Conservation (phyloP, 2,113 vertebrate genomes). For the Malurus elegans region DNA sequence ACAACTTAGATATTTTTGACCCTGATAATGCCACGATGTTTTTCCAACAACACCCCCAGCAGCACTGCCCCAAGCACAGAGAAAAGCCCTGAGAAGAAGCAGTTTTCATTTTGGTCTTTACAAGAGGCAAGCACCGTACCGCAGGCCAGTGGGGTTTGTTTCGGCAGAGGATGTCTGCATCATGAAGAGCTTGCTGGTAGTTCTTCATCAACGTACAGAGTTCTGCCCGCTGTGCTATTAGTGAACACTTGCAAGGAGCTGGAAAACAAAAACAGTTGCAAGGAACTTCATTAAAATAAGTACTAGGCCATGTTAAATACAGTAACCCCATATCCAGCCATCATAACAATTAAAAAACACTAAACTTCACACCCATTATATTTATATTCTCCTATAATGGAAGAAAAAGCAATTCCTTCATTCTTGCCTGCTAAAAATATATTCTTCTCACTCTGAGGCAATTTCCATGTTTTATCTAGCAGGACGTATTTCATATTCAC, state of each 20-base stretch:
- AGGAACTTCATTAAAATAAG: neutral
- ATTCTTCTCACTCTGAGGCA: neutral
- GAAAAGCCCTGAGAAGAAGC: neutral
- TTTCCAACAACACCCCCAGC: neutral
- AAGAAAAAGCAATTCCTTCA: neutral
- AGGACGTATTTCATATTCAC: neutral
- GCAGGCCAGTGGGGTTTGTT: conserved; percentile 80
- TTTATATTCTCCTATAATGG: neutral
- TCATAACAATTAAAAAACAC: neutral
- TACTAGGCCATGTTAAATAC: neutral
- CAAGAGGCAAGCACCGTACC: conserved; percentile 60
- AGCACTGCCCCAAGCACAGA: neutral
- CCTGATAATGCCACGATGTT: fast-evolving
- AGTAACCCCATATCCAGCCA: neutral
- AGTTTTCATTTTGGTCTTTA: neutral
- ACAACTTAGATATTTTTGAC: neutral
- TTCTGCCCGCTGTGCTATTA: conserved; percentile 81
- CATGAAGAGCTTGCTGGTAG: conserved; percentile 82
- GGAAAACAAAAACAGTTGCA: conserved; percentile 33
- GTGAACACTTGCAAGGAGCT: conserved; percentile 80
- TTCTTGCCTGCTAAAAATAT: neutral
- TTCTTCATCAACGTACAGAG: conserved; percentile 81
- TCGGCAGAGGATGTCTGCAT: conserved; percentile 75
- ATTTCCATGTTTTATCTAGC: neutral
- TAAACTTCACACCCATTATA: neutral